Conservation (phyloP, 1,140 invertebrate species). For the Papilio helenus region DNA sequence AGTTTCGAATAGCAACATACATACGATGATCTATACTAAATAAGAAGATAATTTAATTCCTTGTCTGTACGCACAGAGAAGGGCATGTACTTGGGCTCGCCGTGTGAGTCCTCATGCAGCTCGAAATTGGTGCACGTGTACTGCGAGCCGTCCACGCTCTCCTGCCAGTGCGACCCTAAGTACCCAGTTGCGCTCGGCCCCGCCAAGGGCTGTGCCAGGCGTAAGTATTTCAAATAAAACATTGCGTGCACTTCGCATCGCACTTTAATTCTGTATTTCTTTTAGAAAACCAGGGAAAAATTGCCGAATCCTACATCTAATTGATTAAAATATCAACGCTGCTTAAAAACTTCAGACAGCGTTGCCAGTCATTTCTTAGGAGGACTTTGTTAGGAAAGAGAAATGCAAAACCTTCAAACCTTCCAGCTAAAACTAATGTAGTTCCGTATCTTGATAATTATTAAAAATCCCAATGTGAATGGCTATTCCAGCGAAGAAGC, state of each 20-base stretch:
- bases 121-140: conserved; percentile 88
- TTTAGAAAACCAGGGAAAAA: no score
- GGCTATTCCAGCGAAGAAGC: conserved; percentile 86
- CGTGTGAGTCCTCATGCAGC: conserved; percentile 89
- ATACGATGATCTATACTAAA: no score
- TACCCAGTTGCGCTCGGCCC: conserved; percentile 89
- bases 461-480: no score
- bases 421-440: no score
- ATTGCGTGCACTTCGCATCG: no score
- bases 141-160: conserved; percentile 87
- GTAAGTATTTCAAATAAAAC: conserved; percentile 79
- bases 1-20: no score
- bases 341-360: no score
- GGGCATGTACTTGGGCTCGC: conserved; percentile 89
- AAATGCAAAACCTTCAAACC: not conserved
- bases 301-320: no score
- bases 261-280: no score
- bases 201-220: conserved; percentile 90
- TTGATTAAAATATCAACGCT: not conserved
- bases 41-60: no score
- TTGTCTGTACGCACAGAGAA: conserved; percentile 66
- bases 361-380: not conserved
- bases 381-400: not conserved
- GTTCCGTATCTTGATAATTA: no score
- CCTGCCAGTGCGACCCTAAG: conserved; percentile 90